Evolutionary conservation across 1,140 invertebrate species (phyloP), one percentile per base, ranked within the genome.

Genomic region (Camponotus floridanus): DNA sequence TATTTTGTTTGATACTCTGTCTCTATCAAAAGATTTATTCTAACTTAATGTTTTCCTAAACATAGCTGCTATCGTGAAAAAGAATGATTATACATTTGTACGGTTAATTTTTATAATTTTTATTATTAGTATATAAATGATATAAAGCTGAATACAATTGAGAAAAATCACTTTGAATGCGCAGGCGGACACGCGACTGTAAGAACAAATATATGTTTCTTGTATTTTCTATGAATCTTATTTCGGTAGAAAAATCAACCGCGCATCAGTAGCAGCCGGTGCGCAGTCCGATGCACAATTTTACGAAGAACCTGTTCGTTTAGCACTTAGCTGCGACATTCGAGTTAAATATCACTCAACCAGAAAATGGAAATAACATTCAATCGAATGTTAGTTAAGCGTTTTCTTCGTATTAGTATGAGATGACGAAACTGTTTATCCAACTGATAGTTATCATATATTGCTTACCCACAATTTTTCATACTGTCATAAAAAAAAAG

Each of bases 81-180:
- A 86, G 78, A 78, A 85, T 31, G 70, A 79, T 85, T 85, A 76
- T 9, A 86, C 26, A 81, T 87, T 81, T 74, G 68, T 81, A 88
- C 39, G 65, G 71, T 88, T 91, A 91, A 87, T 91, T 65, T 73
- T 76, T 81, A 62, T 87, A 51, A 89, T 64, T 67, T 90, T 91
- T 90, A 84, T 88, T 90, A 84, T 71, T 89, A 70, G 36, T 76
- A 76, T 90, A 89, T 89, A 90, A 90, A 90, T 89, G 88, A 80
- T 89, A 90, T 87, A 89, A 89, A 79, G 78, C 68, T 80, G 78
- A 84, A 83, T 89, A 89, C 78, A 90, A 89, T 76, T 88, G 88
- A 90, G 57, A 86, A 78, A 79, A 87, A 87, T 90, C 15, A 87
- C 84, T 51, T 76, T 62, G 76, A 67, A 87, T 84, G 87, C 61